phyloP scores from a whole-genome alignment of 2,888 invertebrate genomes.

The Sarcophaga rosellei region DNA sequence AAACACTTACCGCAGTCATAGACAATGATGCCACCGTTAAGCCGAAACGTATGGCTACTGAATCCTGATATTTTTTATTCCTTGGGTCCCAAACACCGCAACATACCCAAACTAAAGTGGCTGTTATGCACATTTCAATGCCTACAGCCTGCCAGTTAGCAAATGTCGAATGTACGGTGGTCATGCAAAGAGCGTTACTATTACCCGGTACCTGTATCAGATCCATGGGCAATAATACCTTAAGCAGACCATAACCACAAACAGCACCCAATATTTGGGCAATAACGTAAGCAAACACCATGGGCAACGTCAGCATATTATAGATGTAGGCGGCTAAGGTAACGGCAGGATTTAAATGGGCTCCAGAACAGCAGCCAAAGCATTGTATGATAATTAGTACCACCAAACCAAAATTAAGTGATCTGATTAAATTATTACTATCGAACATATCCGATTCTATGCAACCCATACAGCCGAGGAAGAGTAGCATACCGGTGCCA shows the following conservation, averaged over 20 bases:
- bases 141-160: conserved; percentile 83
- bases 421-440: conserved; percentile 77
- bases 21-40: conserved; percentile 86
- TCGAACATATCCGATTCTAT: conserved; percentile 76
- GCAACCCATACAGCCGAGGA: conserved; percentile 89
- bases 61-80: conserved; percentile 85
- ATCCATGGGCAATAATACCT: conserved; percentile 82
- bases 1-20: conserved; percentile 84
- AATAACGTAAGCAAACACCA: conserved; percentile 84
- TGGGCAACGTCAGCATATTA: conserved; percentile 75
- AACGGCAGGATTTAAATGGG: conserved; percentile 90
- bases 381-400: conserved; percentile 87
- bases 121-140: conserved; percentile 86
- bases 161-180: conserved; percentile 83
- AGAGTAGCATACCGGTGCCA: conserved; percentile 86
- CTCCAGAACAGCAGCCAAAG: conserved; percentile 90
- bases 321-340: conserved; percentile 85
- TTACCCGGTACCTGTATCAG: conserved; percentile 72
- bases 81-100: conserved; percentile 89
- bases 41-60: conserved; percentile 86
- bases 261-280: conserved; percentile 87
- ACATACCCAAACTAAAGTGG: conserved; percentile 85
- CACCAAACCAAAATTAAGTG: conserved; percentile 85
- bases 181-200: conserved; percentile 85
- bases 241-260: conserved; percentile 87